A percentile compares a stretch with the other conserved stretches of the same genome.
Evolutionary conservation across 2,113 vertebrate genomes (phyloP).

Genomic region (Lepidothrix coronata): DNA sequence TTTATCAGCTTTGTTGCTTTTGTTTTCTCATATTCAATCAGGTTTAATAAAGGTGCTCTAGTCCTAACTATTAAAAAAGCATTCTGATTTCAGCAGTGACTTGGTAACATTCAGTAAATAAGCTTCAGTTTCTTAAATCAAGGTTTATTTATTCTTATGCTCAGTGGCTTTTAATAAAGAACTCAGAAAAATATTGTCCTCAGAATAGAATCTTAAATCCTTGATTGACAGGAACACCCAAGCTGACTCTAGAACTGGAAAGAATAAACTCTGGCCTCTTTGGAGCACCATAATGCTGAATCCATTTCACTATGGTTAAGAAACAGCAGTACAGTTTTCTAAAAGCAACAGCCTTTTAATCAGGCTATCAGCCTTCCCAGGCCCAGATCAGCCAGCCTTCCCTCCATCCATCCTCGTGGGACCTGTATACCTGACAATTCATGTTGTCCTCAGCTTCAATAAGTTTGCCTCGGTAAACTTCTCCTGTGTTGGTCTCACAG

Average conservation of each 20-base stretch:
- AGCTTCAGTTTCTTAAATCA: not conserved
- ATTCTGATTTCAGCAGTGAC: not conserved
- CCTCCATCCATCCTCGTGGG: too few relatives aligned
- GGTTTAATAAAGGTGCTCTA: not conserved
- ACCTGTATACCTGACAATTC: constrained; percentile 92
- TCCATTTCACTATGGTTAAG: fast-evolving
- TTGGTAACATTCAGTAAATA: not conserved
- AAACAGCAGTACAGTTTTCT: not conserved
- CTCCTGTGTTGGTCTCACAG: constrained; percentile 95
- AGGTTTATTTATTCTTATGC: not conserved
- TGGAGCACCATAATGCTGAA: not conserved
- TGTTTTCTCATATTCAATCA: not conserved
- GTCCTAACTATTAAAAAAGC: not conserved
- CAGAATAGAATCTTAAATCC: not conserved
- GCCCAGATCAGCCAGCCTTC: too few relatives aligned
- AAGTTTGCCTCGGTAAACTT: constrained; percentile 95
- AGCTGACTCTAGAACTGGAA: not conserved
- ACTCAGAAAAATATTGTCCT: not conserved
- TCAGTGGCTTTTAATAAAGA: not conserved
- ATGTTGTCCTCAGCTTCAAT: constrained; percentile 98
- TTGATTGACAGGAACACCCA: not conserved
- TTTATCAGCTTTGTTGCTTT: not conserved
- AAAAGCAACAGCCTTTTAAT: not conserved
- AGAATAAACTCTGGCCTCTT: not conserved
- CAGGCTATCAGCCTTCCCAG: not conserved